Base-by-base conservation (phyloP, 2,888 invertebrate species). In the Cephus runcator region DNA sequence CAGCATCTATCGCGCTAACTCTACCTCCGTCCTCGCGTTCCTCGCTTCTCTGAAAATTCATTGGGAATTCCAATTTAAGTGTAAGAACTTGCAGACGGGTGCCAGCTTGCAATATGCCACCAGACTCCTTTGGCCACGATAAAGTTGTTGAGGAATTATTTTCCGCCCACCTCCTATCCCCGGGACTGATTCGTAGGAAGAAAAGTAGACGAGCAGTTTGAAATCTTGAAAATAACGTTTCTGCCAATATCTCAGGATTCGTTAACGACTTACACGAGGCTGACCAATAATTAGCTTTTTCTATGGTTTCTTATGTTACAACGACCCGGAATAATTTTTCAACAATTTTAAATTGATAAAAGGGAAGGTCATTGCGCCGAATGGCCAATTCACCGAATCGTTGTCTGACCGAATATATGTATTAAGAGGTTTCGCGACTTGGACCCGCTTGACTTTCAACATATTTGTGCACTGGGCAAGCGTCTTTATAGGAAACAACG, bases 1-100 rank as follows among this genome's bases (percentile, higher is more conserved):
- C 56, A 56, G 40, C 71, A 69, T 74, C 40, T 12, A 69, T 31
- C 35, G 76, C 30, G 69, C 75, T 77, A 73, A 56, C 40, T 76
- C 71, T 56, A 12, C 15, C 9, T 75, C 36, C 31, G 31, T 56
- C 56, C 12, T 36, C 36, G 35, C 74, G 23, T 34, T 34, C 34
- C 74, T 74, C 9, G 34, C 23, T 36, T 12, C 33, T 0, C 12
- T 73, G 33, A n/a, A n/a, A 73, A 56, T 56, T 56, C 56, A 56
- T 56, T 56, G 56, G 56, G 56, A 56, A 56, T 56, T 56, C 56
- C 56, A 56, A 56, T 56, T 56, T 56, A 56, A 56, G 56, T 23
- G 56, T 56, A 56, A 56, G 56, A 56, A 56, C 56, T 56, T 23
- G 56, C 56, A 56, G 56, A 56, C 56, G 23, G 23, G 56, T 56